Percentiles rank a stretch among this genome's conserved stretches.
phyloP scores from a whole-genome alignment of 2,888 invertebrate genomes.

The Apamea epomidion region DNA sequence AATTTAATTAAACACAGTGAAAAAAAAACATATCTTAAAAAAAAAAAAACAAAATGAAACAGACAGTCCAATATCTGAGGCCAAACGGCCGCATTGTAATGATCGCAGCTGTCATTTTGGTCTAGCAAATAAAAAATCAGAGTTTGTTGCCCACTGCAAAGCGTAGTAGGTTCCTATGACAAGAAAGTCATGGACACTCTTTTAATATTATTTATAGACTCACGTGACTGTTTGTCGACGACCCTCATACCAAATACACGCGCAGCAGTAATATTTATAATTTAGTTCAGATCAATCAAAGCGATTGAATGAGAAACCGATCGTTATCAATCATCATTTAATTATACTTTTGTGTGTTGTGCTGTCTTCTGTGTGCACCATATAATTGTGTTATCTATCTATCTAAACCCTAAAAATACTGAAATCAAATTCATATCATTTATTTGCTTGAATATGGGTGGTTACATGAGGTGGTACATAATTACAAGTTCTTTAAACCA shows the following conservation, averaged over 20 bases:
- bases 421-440: no score
- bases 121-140: not conserved
- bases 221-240: not conserved
- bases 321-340: not conserved
- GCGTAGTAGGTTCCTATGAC: not conserved
- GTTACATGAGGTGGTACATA: no score
- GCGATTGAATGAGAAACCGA: constrained; percentile 7
- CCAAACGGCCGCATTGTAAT: not conserved
- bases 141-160: not conserved
- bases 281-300: constrained; percentile 33
- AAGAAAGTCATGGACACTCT: not conserved
- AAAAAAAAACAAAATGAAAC: no score
- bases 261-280: constrained; percentile 8
- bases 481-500: no score
- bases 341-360: not conserved
- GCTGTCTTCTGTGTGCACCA: not conserved
- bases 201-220: not conserved
- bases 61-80: no score
- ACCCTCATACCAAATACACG: constrained; percentile 2
- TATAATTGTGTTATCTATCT: no score
- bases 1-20: no score
- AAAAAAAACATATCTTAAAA: no score
- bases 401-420: no score
- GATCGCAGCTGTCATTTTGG: not conserved
- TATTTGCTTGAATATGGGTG: no score